Base-by-base conservation (phyloP, 2,888 invertebrate genomes). In the Pammene fasciana region DNA sequence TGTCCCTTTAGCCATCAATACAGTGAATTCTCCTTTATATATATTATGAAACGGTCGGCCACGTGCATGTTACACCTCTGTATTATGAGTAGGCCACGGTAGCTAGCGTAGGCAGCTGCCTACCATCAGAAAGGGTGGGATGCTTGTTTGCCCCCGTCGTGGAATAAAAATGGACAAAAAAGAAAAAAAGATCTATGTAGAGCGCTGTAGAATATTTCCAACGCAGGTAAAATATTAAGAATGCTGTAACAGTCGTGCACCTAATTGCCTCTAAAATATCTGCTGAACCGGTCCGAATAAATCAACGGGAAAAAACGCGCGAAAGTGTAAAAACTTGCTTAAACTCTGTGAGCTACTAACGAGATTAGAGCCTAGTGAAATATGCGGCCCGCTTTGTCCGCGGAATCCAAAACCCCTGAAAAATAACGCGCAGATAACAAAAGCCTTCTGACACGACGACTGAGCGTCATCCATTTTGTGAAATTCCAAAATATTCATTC, bases 381-480 rank as follows among this genome's bases (percentile, higher is more conserved):
- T 88, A 90, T 90, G 83, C 85, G 86, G 74, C 77, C 77, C 87
- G 87, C 86, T 90, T 90, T 89, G 89, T 90, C 85, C 82, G 82
- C 79, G 75, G 82, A 84, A 86, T 86, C 83, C 85, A 81, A 87
- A 82, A 81, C 80, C 81, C 78, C 84, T 87, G 85, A 88, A 89
- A 90, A 89, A 90, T 88, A 88, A 83, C 88, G 82, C 78, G 73
- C 77, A 85, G 88, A 89, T 89, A 90, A 89, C 89, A 88, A 89
- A 88, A 85, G 85, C 84, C 83, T 85, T 86, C 86, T 87, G 85
- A 86, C 84, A 82, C 78, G 75, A 74, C 82, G 79, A 79, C 83
- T 83, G 80, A 84, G 77, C 76, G 77, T 73, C 76, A 72, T 80
- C 82, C 80, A 82, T 84, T 84, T 82, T 75, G 76, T 67, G 77